A percentile compares a stretch with the other conserved stretches of the same genome.
phyloP scores from a whole-genome alignment of 2,797 vertebrate genomes.

The Nannoperca obscura region DNA sequence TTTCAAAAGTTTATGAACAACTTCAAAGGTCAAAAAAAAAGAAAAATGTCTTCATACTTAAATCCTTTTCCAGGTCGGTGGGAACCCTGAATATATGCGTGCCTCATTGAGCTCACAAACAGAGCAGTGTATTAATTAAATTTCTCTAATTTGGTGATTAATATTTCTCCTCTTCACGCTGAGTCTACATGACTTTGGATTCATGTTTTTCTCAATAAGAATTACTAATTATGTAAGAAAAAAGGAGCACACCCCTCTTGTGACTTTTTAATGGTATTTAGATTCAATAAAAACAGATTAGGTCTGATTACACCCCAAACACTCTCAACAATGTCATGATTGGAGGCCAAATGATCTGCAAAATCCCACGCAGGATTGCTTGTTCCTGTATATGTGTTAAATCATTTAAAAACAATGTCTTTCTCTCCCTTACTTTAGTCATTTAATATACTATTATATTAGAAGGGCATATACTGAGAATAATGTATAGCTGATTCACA shows the following conservation, averaged over 20 bases:
- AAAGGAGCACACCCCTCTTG: slow-evolving; percentile 11
- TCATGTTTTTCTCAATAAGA: slow-evolving; percentile 1
- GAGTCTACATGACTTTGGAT: slow-evolving; percentile 15
- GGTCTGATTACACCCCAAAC: background rate
- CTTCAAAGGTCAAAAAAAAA: slow-evolving; percentile 6
- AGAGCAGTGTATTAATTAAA: slow-evolving; percentile 26
- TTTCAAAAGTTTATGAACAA: slow-evolving; percentile 3
- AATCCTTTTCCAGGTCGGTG: background rate
- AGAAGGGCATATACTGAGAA: background rate
- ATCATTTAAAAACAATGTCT: background rate
- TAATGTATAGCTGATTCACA: slow-evolving; percentile 12
- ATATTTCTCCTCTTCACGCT: slow-evolving; percentile 8
- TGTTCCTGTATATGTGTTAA: background rate
- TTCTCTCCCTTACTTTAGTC: background rate
- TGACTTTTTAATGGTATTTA: slow-evolving; percentile 20
- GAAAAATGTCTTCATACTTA: background rate
- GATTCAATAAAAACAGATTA: slow-evolving; percentile 19
- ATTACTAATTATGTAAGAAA: slow-evolving; percentile 15
- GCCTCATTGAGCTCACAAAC: slow-evolving; percentile 4
- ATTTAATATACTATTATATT: background rate
- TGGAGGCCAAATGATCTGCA: background rate
- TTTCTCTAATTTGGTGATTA: slow-evolving; percentile 38
- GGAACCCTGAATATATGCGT: background rate
- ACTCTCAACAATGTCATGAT: background rate
- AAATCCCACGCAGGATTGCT: background rate